Evolutionary conservation across 2,888 invertebrate genomes (phyloP), one percentile per base, ranked within the genome.

Genomic region (Epinotia nisella): DNA sequence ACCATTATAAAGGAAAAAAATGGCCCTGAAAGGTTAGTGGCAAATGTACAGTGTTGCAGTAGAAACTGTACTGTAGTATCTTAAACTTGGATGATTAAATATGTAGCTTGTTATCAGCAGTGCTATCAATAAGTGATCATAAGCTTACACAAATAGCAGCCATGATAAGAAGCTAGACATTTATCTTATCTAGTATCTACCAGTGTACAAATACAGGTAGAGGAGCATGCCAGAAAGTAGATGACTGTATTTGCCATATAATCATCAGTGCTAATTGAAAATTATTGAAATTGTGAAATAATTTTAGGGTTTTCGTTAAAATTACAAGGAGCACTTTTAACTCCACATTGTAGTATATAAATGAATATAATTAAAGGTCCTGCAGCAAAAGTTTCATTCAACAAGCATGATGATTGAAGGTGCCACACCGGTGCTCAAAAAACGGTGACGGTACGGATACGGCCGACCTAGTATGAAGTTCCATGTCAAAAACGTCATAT

Each of bases 121-220:
- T 83, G 76, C 85, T 91, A 92, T 92, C 92, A 90, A 89, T 90
- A 89, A 83, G 82, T 84, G 89, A 89, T 90, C 89, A 88, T 89
- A 89, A 90, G 91, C 91, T 88, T 88, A 87, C 84, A 86, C 88
- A 92, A 92, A 91, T 90, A 92, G 85, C 85, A 87, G 78, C 81
- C 41, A 81, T 86, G 92, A 92, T 92, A 92, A 92, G 85, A 82
- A 86, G 86, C 84, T 82, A 83, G 83, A 81, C 83, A 81, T 90
- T 69, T 69, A 91, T 91, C 91, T 92, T 89, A 92, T 92, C 92
- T 83, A 75, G 77, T 82, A 86, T 85, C 81, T 83, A 86, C 82
- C 82, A 79, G 76, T 24, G 21, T 83, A 83, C 83, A 85, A 87
- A 86, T 84, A 82, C 77, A 75, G 74, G 69, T 74, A 71, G 74